Percentiles rank a stretch among this genome's conserved stretches.
Conservation (phyloP, 1,140 invertebrate genomes). For the Drosophila littoralis region DNA sequence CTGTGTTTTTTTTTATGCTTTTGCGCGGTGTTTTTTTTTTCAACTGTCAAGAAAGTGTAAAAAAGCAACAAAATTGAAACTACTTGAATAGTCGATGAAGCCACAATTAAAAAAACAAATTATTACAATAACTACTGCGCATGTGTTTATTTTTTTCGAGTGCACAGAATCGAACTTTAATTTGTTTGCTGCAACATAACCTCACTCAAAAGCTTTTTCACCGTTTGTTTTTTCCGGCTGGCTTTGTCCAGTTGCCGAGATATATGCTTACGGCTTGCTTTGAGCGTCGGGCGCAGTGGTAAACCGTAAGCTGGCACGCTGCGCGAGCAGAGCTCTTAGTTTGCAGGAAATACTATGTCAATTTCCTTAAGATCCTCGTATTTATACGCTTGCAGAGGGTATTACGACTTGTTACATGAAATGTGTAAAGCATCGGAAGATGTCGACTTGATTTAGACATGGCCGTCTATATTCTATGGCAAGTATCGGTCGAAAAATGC, state of each 20-base stretch:
- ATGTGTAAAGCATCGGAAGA: too few species aligned
- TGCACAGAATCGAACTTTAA: constrained; percentile 23
- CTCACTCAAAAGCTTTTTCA: constrained; percentile 15
- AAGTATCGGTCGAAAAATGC: too few species aligned
- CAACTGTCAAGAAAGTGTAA: constrained; percentile 30
- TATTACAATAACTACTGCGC: constrained; percentile 31
- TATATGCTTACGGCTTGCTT: background rate
- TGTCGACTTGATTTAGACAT: too few species aligned
- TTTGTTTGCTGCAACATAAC: constrained; percentile 25
- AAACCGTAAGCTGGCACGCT: too few species aligned
- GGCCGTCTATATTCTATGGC: too few species aligned
- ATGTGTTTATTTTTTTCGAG: constrained; percentile 69
- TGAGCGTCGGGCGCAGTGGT: too few species aligned
- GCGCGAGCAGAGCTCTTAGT: too few species aligned
- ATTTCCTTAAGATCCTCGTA: too few species aligned
- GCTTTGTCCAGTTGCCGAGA: background rate
- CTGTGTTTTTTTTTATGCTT: constrained; percentile 43
- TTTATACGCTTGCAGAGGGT: too few species aligned
- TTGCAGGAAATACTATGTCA: too few species aligned
- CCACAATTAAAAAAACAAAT: constrained; percentile 58
- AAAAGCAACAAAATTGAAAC: constrained; percentile 22
- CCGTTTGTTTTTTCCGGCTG: background rate
- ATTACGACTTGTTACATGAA: too few species aligned
- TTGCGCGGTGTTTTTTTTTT: constrained; percentile 46
- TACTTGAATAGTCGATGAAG: constrained; percentile 55